Percentiles rank a stretch among this genome's conserved stretches.
Evolutionary conservation across 2,113 vertebrate species (phyloP).

Genomic region (Gracilinanus agilis): DNA sequence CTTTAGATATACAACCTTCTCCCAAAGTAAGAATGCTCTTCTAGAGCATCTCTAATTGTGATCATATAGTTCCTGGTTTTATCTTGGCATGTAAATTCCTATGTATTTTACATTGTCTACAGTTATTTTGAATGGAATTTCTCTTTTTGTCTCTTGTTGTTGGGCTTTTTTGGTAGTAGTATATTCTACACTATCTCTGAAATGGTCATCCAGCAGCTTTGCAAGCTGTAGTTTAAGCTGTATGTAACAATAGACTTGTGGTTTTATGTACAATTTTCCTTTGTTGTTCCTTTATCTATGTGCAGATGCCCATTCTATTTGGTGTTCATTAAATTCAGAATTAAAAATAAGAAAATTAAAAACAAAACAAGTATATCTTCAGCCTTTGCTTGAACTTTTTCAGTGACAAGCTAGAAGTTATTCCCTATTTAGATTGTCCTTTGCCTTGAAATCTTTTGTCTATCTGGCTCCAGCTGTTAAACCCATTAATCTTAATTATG

Average conservation of each 20-base stretch:
- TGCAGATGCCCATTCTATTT: not conserved
- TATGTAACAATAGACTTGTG: not conserved
- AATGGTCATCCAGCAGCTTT: not conserved
- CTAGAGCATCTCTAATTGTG: not conserved
- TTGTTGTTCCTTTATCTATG: not conserved
- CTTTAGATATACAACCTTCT: not conserved
- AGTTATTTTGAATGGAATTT: too few relatives aligned
- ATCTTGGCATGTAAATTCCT: too few relatives aligned
- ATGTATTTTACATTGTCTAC: too few relatives aligned
- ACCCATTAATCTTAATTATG: not conserved
- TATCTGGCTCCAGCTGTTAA: not conserved
- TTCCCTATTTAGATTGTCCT: not conserved
- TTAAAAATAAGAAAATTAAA: not conserved
- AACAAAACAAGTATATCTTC: not conserved
- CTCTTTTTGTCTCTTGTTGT: too few relatives aligned
- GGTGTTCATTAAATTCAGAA: not conserved
- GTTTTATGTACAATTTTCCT: not conserved
- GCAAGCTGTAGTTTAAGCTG: not conserved
- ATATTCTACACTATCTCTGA: not conserved
- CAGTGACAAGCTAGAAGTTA: not conserved
- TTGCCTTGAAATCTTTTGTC: not conserved
- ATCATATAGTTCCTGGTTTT: too few relatives aligned
- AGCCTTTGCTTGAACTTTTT: not conserved
- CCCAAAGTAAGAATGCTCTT: not conserved
- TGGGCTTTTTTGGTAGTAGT: too few relatives aligned